Conservation (phyloP, 2,797 vertebrate species). For the Trachops cirrhosus region DNA sequence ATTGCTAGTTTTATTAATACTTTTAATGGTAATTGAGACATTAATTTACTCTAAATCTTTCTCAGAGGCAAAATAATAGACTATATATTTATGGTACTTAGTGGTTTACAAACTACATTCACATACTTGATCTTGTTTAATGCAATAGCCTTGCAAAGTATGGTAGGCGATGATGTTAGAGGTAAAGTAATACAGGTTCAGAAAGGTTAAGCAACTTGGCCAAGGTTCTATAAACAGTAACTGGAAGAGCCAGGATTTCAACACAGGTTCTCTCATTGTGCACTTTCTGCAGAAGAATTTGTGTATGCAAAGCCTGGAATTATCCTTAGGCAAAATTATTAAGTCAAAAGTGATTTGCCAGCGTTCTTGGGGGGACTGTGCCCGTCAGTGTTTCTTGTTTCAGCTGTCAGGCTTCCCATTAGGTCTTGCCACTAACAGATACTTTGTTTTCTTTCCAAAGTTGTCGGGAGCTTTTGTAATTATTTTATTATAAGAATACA, state of each 20-base stretch:
- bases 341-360: conserved; percentile 34
- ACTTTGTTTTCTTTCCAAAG: conserved; percentile 49
- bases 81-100: background rate
- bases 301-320: background rate
- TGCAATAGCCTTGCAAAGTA: background rate
- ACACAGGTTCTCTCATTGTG: background rate
- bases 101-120: background rate
- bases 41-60: conserved; percentile 20
- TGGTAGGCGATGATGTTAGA: background rate
- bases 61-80: conserved; percentile 20
- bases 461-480: conserved; percentile 49
- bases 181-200: background rate
- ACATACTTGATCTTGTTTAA: background rate
- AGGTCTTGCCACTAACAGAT: conserved; percentile 46
- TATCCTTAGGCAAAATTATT: conserved; percentile 11
- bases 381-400: conserved; percentile 62
- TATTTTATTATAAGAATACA: conserved; percentile 46
- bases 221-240: conserved; percentile 19
- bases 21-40: background rate
- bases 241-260: background rate
- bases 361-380: conserved; percentile 35
- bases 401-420: conserved; percentile 5
- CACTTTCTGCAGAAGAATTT: background rate
- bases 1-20: background rate
- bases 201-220: conserved; percentile 1